Conservation (phyloP, 2,113 vertebrate species). For the Rynchops niger region DNA sequence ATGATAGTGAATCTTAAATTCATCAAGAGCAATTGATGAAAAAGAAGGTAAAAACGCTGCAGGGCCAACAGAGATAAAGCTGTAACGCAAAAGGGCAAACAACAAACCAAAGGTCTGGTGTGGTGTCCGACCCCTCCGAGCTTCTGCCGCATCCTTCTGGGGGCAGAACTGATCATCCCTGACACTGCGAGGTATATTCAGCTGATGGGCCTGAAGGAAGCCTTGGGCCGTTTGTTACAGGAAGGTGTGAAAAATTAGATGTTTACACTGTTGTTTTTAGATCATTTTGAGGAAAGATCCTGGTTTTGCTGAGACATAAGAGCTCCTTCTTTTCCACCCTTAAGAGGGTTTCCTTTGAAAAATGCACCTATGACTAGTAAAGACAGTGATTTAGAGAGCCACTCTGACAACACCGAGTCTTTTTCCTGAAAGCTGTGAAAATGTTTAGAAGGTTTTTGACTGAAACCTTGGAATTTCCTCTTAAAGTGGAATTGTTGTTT, state of each 20-base stretch:
- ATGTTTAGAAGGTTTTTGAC: background rate
- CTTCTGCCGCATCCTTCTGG: background rate
- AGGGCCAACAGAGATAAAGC: background rate
- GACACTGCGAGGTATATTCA: background rate
- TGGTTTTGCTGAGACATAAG: background rate
- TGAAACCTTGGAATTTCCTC: background rate
- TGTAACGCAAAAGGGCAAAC: background rate
- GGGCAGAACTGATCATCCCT: background rate
- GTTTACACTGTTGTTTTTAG: background rate
- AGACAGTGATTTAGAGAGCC: background rate
- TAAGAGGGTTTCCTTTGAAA: background rate
- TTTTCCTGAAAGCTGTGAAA: background rate
- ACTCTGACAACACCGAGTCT: fast-evolving
- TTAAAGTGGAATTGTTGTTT: background rate
- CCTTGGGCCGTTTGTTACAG: background rate
- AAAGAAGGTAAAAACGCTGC: slow-evolving; percentile 40
- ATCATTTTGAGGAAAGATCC: background rate
- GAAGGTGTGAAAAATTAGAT: slow-evolving; percentile 15
- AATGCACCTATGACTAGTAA: background rate
- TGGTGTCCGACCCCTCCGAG: background rate
- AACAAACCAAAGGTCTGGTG: background rate
- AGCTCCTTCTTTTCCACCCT: background rate
- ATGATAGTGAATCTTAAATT: slow-evolving; percentile 45
- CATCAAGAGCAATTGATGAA: slow-evolving; percentile 26
- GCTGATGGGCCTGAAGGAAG: background rate